Evolutionary conservation across 2,797 vertebrate genomes (phyloP), one percentile per base, ranked within the genome.

Genomic region (Coracias cyanogaster): DNA sequence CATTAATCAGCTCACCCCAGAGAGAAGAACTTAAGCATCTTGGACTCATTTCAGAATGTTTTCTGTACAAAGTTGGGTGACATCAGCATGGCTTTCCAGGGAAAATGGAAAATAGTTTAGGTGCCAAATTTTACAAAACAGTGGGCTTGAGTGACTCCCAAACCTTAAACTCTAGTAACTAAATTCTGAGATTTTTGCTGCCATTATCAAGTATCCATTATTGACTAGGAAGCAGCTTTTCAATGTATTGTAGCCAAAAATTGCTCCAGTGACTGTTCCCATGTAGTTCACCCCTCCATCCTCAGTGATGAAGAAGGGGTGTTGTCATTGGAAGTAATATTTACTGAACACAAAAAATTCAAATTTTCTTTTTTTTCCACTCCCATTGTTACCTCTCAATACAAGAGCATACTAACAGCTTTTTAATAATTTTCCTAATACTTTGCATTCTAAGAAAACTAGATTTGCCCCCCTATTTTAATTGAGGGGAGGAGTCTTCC

Each of bases 251-350:
- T 45, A 80, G 67, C 15, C 46, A 54, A 65, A 78, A 90, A 33
- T 21, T 1, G 73, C 33, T 57, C 10, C 12, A 17, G 5, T 49
- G 14, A 13, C 72, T 77, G 51, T 29, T 37, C 33, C n/a, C 33
- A 14, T 0, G 6, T 20, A 22, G 49, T 28, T 65, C 79, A 72
- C 15, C 41, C 41, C 37, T 37, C 37, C 37, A 33, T 15, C 19
- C 46, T n/a, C 3, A 1, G 22, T 11, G 20, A 45, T 5, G 4
- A 86, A 49, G 8, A 39, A 22, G 7, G 3, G 1, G 3, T 21
- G 41, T 28, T 51, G 4, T 45, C 14, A 74, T 65, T 45, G 25
- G 16, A 58, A 67, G n/a, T 2, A 49, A 71, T 28, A 52, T 10
- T 51, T 22, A 29, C 7, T 31, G 12, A 28, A 52, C 7, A 45